These are phyloP conservation scores for Larimichthys polyactis DNA, from an alignment of 2,113 vertebrate species.

Conservation along the genomic window DNA sequence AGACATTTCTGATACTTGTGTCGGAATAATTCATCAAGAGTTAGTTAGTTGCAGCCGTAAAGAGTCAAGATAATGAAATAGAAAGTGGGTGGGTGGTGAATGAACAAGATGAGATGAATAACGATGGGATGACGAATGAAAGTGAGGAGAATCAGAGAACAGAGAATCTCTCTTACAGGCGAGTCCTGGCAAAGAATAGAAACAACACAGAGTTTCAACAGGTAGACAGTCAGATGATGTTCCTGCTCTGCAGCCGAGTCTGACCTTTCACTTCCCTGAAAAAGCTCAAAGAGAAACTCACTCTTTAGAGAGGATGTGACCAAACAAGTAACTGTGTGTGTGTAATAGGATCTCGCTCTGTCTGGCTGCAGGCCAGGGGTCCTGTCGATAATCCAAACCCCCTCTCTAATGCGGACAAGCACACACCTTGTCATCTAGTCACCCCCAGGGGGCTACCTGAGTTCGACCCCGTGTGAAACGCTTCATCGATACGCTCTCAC, in stretches of 20 bases:
- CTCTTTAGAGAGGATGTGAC: background rate
- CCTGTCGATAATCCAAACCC: slow-evolving; percentile 43
- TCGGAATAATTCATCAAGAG: background rate
- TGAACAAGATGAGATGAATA: background rate
- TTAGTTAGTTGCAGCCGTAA: background rate
- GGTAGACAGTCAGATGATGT: too few relatives aligned
- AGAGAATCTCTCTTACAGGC: too few relatives aligned
- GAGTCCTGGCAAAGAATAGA: too few relatives aligned
- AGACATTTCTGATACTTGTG: background rate
- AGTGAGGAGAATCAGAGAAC: background rate
- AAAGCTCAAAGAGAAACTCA: background rate
- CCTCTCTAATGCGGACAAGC: slow-evolving; percentile 15
- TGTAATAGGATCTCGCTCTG: slow-evolving; percentile 16
- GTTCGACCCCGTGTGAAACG: background rate
- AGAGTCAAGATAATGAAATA: background rate
- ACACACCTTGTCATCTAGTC: slow-evolving; percentile 35
- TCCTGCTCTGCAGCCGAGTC: background rate
- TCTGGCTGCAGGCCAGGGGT: slow-evolving; percentile 27
- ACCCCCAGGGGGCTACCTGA: slow-evolving; percentile 35
- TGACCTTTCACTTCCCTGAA: background rate
- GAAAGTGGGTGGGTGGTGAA: background rate
- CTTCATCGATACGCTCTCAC: slow-evolving; percentile 6
- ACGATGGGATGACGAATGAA: background rate
- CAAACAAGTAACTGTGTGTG: background rate
- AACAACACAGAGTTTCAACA: too few relatives aligned